Evolutionary conservation across 2,888 invertebrate species (phyloP).

Genomic region (Luperina testacea): DNA sequence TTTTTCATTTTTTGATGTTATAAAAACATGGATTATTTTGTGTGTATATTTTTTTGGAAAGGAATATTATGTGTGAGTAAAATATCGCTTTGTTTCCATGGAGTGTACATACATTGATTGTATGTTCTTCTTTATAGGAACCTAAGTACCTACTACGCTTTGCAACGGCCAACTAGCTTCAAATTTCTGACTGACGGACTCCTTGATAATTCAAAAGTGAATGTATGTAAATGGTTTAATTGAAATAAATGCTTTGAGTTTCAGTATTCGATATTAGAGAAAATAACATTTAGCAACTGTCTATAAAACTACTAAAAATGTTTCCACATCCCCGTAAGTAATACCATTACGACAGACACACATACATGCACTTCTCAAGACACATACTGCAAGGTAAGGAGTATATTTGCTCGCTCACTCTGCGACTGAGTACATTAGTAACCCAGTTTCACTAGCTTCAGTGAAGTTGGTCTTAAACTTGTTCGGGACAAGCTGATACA

Average conservation of each 20-base stretch:
- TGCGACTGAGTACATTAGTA: conserved; percentile 47
- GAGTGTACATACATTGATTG: background rate
- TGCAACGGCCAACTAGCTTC: background rate
- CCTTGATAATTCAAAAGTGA: background rate
- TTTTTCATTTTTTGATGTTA: conserved; percentile 8
- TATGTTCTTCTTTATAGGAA: background rate
- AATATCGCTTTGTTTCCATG: background rate
- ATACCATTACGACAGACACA: conserved; percentile 41
- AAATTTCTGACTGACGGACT: background rate
- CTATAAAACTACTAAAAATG: conserved; percentile 10
- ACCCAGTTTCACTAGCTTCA: conserved; percentile 55
- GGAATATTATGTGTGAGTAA: background rate
- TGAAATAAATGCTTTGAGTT: background rate
- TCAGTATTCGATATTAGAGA: background rate
- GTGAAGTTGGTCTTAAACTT: conserved; percentile 50
- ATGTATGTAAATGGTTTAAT: background rate
- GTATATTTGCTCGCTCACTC: conserved; percentile 44
- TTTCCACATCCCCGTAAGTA: conserved; percentile 13
- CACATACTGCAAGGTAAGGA: conserved; percentile 22
- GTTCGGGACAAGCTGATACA: conserved; percentile 46
- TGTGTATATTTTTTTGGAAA: background rate
- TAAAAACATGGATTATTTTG: conserved; percentile 12
- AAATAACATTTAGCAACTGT: background rate
- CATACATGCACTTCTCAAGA: conserved; percentile 15
- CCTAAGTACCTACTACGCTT: background rate